Base-by-base conservation (phyloP, 2,113 vertebrate genomes). In the Meleagris gallopavo region DNA sequence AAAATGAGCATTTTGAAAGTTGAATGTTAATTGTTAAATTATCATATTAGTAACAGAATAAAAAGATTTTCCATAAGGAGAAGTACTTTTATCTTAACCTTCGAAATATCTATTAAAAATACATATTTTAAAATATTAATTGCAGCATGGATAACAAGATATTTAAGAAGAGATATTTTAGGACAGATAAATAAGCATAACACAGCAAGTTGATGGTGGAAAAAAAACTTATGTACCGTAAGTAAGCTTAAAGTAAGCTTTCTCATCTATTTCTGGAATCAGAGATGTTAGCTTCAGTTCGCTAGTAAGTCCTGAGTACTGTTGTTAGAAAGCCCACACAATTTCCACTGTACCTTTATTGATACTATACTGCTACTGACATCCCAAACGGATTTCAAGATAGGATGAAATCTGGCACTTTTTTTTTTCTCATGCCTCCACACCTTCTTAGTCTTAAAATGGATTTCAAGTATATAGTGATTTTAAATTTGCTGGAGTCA, bases 381-480 rank as follows among this genome's bases (percentile, higher is more conserved):
- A 91, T 41, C 52, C 22, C 16, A 91, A 94, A 88, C 58, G 20
- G 2, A 29, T 70, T 8, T 11, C 29, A 64, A 83, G 34, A 62
- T 25, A 69, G 57, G 41, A 91, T 64, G 57, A 92, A 94, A 88
- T 83, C 11, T n/a, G 81, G 12, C 17, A 82, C 9, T 84, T 48
- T 48, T 48, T 48, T 86, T 94, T 93, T 4, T n/a, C 38, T 95
- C 9, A 64, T 87, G 29, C 46, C 73, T 94, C 85, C 71, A 77
- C 34, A 78, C 17, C 84, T 91, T 17, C 62, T 97, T 93, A 90
- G 54, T 87, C 61, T 95, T 78, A 91, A 95, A 94, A 91, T 75
- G 32, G 18, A 79, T 92, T 95, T 91, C 52, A 93, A 67, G 18
- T 60, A 74, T 20, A 73, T 6, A 81, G 71, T 57, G 45, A 21